phyloP scores from a whole-genome alignment of 2,797 vertebrate species.

The Poecilia velifera region DNA sequence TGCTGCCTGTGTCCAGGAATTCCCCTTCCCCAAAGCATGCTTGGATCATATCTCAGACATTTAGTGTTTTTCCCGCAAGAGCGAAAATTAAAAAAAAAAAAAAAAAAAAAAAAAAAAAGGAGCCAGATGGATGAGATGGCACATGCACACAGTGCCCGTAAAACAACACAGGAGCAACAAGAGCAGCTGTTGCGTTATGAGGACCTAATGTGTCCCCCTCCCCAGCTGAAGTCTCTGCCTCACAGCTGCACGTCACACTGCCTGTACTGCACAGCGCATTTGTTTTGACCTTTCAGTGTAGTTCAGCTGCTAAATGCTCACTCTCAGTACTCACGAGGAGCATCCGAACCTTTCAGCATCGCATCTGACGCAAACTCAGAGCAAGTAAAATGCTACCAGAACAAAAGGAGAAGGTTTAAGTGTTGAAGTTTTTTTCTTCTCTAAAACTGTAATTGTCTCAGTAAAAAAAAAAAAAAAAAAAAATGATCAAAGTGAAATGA shows the following conservation, averaged over 20 bases:
- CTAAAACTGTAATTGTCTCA: constrained; percentile 8
- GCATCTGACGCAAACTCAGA: constrained; percentile 6
- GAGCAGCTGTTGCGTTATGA: constrained; percentile 53
- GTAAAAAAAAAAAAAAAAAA: background rate
- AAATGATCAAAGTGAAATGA: background rate
- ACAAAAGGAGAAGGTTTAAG: constrained; percentile 7
- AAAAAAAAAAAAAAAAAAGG: constrained; percentile 17
- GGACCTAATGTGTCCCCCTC: constrained; percentile 43
- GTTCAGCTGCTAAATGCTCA: constrained; percentile 47
- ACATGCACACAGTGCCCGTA: constrained; percentile 19
- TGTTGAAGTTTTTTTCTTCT: background rate
- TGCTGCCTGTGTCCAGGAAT: constrained; percentile 48
- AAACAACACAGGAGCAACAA: constrained; percentile 20
- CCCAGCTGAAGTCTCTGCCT: constrained; percentile 57
- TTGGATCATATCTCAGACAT: constrained; percentile 44
- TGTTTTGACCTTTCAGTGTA: constrained; percentile 53
- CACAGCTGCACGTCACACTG: constrained; percentile 57
- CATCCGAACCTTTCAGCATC: constrained; percentile 40
- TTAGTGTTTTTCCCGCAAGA: constrained; percentile 33
- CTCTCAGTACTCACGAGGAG: constrained; percentile 40
- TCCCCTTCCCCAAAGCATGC: constrained; percentile 25
- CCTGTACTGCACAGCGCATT: constrained; percentile 50
- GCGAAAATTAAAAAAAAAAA: constrained; percentile 13
- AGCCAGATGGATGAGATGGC: constrained; percentile 29
- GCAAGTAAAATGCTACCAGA: constrained; percentile 9